Evolutionary conservation across 2,113 vertebrate genomes (phyloP), one percentile per base, ranked within the genome.

Genomic region (Danionella cerebrum): DNA sequence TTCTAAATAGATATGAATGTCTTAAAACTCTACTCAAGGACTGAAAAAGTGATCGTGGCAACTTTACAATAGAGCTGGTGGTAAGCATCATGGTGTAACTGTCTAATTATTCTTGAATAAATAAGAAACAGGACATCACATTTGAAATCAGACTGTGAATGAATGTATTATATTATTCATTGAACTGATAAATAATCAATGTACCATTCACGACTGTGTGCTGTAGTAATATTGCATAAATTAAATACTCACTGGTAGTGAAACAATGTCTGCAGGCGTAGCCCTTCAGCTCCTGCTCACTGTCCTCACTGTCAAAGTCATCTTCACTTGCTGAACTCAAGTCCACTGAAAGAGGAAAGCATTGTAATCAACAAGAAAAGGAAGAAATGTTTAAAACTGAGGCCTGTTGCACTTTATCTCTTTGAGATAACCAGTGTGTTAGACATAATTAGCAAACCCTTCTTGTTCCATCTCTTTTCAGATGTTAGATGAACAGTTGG

Each of bases 251-350:
- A 98, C 96, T 96, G 84, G 96, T 98, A 45, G 90, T 93, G 88
- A 98, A 98, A 84, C 96, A 98, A 88, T 98, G 95, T 19, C 96
- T 92, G 74, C 96, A 98, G 79, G 95, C 95, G 92, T 97, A 97
- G 67, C 95, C 95, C 85, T 97, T 98, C 85, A 98, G 88, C 72
- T 98, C 96, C 86, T 98, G 94, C 52, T 98, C 96, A 0, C 96
- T 98, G 91, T 98, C 95, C 78, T 98, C 95, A 9, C 96, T 98
- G 91, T 98, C 96, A 50, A 98, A 96, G 83, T 98, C 96, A 93
- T 98, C 94, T 78, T 98, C 96, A 0, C 94, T 98, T 87, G 96
- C 95, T 0, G 96, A 98, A 72, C 95, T 98, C 78, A 98, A 86
- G 84, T 98, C 95, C 92, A 98, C 96, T 98, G 79, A 8, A 78